Base-by-base conservation (phyloP, 1,140 invertebrate genomes). In the Tigriopus japonicus region DNA sequence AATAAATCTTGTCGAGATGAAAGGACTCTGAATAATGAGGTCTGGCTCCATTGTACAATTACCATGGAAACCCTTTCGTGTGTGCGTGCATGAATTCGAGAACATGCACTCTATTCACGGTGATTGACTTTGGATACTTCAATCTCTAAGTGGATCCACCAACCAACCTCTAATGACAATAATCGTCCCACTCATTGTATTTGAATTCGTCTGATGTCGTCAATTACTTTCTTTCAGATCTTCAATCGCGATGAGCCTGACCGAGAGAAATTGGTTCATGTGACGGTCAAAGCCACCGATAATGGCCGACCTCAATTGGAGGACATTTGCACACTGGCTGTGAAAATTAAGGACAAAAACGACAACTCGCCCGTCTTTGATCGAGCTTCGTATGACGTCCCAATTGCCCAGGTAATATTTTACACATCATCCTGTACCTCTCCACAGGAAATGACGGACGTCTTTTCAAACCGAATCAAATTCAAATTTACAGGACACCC, bases 311-410 rank as follows among this genome's bases (percentile, higher is more conserved):
- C 86, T 0, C 78, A 81, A 28, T 72, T 91, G 35, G 86, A 87
- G 65, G 86, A 87, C 66, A 81, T 87, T 28, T 92, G 88, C 69
- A 87, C 84, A 5, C 83, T 91, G 66, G 87, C 85, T 76, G 82
- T 92, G 28, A 81, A 81, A 53, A 85, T 90, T 63, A 78, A 79
- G 68, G 88, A 92, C 72, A 81, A 87, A 65, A 92, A 92, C 72
- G 88, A 92, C 69, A 91, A 90, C 67, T 70, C 75, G 2, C 87
- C 87, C 1, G 80, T 85, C 53, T 88, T 90, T 72, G 87, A 91
- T 68, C 86, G 86, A 83, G 80, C 76, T 19, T 24, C 14, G 45
- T 61, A 61, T 19, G 52, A 61, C 28, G 45, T 61, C 14, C 42
- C 43, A 6, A 17, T 61, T 13, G 42, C 59, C 7, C 59, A 54